These are phyloP conservation scores for Nomada flava DNA, from an alignment of 2,888 invertebrate genomes.

Conservation along the genomic window DNA sequence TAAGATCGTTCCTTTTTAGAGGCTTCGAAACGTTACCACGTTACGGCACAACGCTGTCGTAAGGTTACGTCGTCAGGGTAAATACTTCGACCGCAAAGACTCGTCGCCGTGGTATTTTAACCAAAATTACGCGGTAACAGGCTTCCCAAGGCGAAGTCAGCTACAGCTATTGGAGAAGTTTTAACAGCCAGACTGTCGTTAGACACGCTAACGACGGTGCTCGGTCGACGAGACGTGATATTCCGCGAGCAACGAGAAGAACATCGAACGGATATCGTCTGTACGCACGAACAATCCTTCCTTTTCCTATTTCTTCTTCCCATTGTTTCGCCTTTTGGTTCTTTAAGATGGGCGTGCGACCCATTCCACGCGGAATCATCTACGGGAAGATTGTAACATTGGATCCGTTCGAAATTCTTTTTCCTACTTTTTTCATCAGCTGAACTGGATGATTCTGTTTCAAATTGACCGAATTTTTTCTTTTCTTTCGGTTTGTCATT, in stretches of 20 bases:
- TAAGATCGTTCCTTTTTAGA: slow-evolving; percentile 41
- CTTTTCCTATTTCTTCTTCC: background rate
- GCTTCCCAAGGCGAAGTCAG: slow-evolving; percentile 56
- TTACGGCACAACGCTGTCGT: slow-evolving; percentile 43
- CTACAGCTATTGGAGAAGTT: slow-evolving; percentile 65
- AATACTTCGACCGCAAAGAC: slow-evolving; percentile 62
- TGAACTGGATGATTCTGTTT: background rate
- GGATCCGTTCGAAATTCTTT: background rate
- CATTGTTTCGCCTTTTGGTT: background rate
- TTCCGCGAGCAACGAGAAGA: slow-evolving; percentile 35
- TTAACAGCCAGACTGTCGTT: slow-evolving; percentile 73
- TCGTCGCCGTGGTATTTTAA: slow-evolving; percentile 48
- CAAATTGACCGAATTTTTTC: background rate
- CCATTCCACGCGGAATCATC: background rate
- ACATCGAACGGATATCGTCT: slow-evolving; percentile 35
- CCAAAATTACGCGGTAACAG: slow-evolving; percentile 65
- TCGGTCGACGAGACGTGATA: slow-evolving; percentile 33
- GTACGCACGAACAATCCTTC: slow-evolving; percentile 39
- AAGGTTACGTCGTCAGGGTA: slow-evolving; percentile 62
- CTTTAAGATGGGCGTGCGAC: background rate
- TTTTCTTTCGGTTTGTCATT: too few relatives aligned
- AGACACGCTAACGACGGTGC: slow-evolving; percentile 74
- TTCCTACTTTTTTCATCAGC: background rate
- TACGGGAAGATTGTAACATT: background rate
- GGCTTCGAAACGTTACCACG: slow-evolving; percentile 44